phyloP scores from a whole-genome alignment of 2,113 vertebrate genomes.

The Zapornia atra region DNA sequence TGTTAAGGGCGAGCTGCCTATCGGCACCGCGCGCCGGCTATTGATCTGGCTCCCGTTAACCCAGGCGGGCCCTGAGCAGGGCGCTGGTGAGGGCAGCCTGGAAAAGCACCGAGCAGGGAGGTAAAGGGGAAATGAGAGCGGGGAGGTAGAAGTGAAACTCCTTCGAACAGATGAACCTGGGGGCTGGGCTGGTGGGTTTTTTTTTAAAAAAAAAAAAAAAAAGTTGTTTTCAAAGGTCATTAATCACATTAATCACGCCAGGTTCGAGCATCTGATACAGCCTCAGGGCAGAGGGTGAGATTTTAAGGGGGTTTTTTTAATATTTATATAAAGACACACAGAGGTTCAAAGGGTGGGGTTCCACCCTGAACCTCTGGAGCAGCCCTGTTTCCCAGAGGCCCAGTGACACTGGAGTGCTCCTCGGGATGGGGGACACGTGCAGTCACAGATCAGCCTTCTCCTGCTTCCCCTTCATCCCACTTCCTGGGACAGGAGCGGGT shows the following conservation, averaged over 20 bases:
- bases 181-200: not conserved
- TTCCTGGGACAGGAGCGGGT: not conserved
- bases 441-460: not conserved
- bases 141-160: slow-evolving; percentile 70
- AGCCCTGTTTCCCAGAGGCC: rapidly evolving
- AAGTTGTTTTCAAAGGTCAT: slow-evolving; percentile 4
- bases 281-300: not conserved
- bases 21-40: not conserved
- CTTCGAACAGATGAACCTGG: not conserved
- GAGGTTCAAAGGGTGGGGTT: not conserved
- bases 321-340: not conserved
- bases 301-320: not conserved
- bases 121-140: slow-evolving; percentile 70
- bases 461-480: not conserved
- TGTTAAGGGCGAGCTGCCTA: slow-evolving; percentile 21
- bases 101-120: slow-evolving; percentile 22
- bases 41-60: slow-evolving; percentile 29
- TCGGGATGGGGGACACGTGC: rapidly evolving
- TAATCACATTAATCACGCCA: not conserved
- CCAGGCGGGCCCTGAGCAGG: not conserved
- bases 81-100: not conserved
- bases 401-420: not conserved
- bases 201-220: not conserved
- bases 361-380: not conserved
- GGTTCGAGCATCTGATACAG: not conserved